Evolutionary conservation across 2,888 invertebrate species (phyloP).

Genomic region (Drosophila emarginata): DNA sequence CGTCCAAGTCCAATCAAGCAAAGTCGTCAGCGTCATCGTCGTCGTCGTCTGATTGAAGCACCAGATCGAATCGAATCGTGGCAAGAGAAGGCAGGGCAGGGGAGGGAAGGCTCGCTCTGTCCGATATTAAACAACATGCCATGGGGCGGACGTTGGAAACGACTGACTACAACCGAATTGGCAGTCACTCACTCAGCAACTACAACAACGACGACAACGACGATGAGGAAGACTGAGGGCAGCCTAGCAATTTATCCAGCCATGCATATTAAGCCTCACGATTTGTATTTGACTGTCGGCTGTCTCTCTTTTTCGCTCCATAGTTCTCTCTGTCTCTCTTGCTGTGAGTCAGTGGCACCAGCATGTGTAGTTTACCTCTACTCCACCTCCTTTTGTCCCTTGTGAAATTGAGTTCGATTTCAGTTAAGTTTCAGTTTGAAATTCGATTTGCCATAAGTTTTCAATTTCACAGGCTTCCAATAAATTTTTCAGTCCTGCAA

Average conservation of each 20-base stretch:
- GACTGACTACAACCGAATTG: slow-evolving; percentile 7
- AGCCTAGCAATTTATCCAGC: slow-evolving; percentile 77
- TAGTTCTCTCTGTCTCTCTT: slow-evolving; percentile 26
- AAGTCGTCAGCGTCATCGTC: slow-evolving; percentile 36
- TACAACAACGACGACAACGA: slow-evolving; percentile 21
- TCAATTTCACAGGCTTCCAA: slow-evolving; percentile 55
- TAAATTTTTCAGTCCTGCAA: neutral
- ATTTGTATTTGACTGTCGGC: slow-evolving; percentile 71
- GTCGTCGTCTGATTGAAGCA: slow-evolving; percentile 35
- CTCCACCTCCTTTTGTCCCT: slow-evolving; percentile 15
- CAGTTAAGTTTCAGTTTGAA: slow-evolving; percentile 62
- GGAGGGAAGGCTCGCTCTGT: slow-evolving; percentile 9
- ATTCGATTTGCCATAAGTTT: slow-evolving; percentile 70
- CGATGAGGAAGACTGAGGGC: slow-evolving; percentile 42
- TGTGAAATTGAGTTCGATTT: slow-evolving; percentile 61
- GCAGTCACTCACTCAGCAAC: slow-evolving; percentile 12
- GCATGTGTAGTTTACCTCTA: slow-evolving; percentile 43
- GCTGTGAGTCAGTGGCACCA: slow-evolving; percentile 58
- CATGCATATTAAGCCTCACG: slow-evolving; percentile 79
- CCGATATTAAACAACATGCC: slow-evolving; percentile 7
- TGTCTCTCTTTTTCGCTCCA: neutral
- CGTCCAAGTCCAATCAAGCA: slow-evolving; percentile 74
- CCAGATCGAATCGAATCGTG: slow-evolving; percentile 1
- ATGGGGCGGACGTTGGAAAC: slow-evolving; percentile 4
- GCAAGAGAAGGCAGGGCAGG: neutral